Conservation (phyloP, 2,888 invertebrate species). For the Perithous albicinctus region DNA sequence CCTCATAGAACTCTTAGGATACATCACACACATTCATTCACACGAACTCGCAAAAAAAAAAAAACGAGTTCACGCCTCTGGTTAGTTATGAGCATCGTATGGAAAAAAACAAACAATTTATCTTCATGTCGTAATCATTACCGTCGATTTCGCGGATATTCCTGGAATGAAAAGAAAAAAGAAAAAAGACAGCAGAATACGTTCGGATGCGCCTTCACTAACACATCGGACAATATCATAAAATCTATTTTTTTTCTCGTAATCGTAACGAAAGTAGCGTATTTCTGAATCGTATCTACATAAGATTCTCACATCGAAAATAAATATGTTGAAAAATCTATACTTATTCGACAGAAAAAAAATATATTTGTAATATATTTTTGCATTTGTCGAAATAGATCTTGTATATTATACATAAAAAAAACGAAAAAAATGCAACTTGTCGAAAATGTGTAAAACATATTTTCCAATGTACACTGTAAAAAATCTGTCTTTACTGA, state of each 20-base stretch:
- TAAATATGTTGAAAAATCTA: neutral
- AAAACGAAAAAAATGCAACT: neutral
- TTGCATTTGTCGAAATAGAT: neutral
- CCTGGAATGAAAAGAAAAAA: neutral
- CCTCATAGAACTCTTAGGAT: conserved; percentile 43
- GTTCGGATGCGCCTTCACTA: conserved; percentile 9
- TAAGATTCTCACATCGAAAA: neutral
- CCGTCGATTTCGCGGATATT: conserved; percentile 6
- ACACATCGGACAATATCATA: conserved; percentile 24
- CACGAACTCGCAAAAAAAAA: conserved; percentile 31
- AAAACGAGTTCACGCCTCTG: conserved; percentile 35
- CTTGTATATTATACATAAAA: neutral
- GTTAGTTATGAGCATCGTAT: conserved; percentile 23
- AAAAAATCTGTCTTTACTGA: no score
- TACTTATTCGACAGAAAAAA: neutral
- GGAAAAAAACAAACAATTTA: conserved; percentile 20
- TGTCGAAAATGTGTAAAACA: neutral
- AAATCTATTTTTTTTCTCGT: conserved; percentile 10
- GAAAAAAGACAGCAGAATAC: neutral
- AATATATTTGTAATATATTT: neutral
- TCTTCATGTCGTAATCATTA: neutral
- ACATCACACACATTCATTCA: conserved; percentile 58
- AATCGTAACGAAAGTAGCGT: conserved; percentile 2
- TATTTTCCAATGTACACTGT: neutral
- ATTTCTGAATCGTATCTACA: neutral